Percentiles rank a stretch among this genome's conserved stretches.
These are phyloP conservation scores for Craniophora ligustri DNA, from an alignment of 2,888 invertebrate genomes.

Conservation along the genomic window DNA sequence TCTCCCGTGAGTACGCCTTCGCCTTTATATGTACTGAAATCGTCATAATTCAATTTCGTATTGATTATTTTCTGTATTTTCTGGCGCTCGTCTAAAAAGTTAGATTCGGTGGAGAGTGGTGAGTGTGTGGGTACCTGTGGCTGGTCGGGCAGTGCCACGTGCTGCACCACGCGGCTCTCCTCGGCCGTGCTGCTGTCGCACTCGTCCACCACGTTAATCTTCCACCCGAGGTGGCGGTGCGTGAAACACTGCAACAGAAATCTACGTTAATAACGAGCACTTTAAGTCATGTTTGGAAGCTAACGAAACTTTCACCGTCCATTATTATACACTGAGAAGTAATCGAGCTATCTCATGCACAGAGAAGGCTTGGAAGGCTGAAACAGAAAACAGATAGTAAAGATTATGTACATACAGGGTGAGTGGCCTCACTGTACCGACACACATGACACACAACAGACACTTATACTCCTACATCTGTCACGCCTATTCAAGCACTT, in stretches of 20 bases:
- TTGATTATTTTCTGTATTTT: constrained; percentile 83
- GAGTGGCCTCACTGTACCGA: not conserved
- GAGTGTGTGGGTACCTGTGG: constrained; percentile 90
- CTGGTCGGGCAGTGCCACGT: constrained; percentile 74
- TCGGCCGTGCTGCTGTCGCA: constrained; percentile 91
- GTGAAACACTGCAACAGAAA: constrained; percentile 93
- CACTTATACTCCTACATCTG: not conserved
- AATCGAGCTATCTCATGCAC: constrained; percentile 81
- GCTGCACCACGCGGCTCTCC: constrained; percentile 84
- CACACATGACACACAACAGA: constrained; percentile 3
- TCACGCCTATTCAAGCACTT: not conserved
- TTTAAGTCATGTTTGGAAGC: constrained; percentile 16
- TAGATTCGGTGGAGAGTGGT: constrained; percentile 90
- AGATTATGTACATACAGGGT: constrained; percentile 79
- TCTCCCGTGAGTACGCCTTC: constrained; percentile 71
- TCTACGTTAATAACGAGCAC: constrained; percentile 15
- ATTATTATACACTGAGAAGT: constrained; percentile 61
- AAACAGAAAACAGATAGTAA: constrained; percentile 86
- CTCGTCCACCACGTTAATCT: constrained; percentile 96
- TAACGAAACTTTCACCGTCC: constrained; percentile 68
- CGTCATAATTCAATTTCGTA: constrained; percentile 84
- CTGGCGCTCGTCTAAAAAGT: constrained; percentile 82
- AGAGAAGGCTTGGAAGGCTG: constrained; percentile 86
- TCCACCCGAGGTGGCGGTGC: constrained; percentile 98
- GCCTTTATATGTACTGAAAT: constrained; percentile 83